These are phyloP conservation scores for Drosophila nr. perissopoda DNA, from an alignment of 2,888 invertebrate genomes.

Conservation along the genomic window DNA sequence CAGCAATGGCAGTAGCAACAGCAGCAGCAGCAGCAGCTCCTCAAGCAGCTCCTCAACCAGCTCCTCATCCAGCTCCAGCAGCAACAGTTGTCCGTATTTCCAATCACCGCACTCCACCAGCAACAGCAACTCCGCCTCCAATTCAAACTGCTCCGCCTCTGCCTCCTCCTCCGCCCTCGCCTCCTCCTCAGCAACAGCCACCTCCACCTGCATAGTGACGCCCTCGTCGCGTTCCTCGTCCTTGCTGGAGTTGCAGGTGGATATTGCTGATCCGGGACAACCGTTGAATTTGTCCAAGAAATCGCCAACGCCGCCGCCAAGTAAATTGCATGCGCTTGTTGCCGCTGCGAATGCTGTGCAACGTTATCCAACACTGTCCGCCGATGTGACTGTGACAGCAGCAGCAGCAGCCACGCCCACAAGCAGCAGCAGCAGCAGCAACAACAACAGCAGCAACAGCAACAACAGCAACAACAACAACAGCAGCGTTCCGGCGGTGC, in stretches of 20 bases:
- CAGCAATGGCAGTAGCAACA: constrained; percentile 28
- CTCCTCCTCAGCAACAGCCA: constrained; percentile 74
- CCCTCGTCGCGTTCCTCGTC: constrained; percentile 84
- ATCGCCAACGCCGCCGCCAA: constrained; percentile 91
- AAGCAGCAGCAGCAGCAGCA: constrained; percentile 52
- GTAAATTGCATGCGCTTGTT: constrained; percentile 82
- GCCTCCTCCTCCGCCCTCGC: constrained; percentile 48
- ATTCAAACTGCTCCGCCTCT: constrained; percentile 33
- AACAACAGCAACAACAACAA: constrained; percentile 47
- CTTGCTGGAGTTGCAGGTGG: constrained; percentile 91
- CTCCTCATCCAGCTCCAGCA: constrained; percentile 1
- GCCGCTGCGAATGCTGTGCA: constrained; percentile 82
- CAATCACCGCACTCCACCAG: constrained; percentile 83
- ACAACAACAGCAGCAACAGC: constrained; percentile 50
- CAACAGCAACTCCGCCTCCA: constrained; percentile 31
- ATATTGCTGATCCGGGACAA: constrained; percentile 92
- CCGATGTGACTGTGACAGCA: constrained; percentile 84
- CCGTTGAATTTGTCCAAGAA: constrained; percentile 96
- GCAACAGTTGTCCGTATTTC: constrained; percentile 84
- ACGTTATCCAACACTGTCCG: constrained; percentile 83
- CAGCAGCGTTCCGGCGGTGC: constrained; percentile 81
- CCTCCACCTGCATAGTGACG: constrained; percentile 85
- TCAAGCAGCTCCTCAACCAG: constrained; percentile 12
- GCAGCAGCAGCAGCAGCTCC: constrained; percentile 28
- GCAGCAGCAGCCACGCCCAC: constrained; percentile 62